A percentile compares a stretch with the other conserved stretches of the same genome.
Conservation (phyloP, 2,113 vertebrate genomes). For the Aegypius monachus region DNA sequence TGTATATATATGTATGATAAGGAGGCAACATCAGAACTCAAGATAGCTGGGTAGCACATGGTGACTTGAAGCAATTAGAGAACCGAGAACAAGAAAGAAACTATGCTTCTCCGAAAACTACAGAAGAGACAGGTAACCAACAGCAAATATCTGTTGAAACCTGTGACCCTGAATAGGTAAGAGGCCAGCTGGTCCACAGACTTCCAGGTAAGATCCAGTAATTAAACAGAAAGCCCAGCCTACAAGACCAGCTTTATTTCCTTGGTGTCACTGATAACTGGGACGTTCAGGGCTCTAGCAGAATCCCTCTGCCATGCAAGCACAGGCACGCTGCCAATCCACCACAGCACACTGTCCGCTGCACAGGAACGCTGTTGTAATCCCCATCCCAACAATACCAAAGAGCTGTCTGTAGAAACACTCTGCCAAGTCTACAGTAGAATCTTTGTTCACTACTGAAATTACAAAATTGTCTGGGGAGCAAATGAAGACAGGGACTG, state of each 20-base stretch:
- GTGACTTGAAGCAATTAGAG: neutral
- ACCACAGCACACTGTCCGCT: neutral
- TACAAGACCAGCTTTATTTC: neutral
- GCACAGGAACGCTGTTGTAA: neutral
- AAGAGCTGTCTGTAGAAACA: neutral
- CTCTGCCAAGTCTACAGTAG: neutral
- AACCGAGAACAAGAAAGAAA: neutral
- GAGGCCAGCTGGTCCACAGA: neutral
- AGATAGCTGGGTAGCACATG: neutral
- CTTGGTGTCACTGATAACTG: rapidly evolving
- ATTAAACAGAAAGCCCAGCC: neutral
- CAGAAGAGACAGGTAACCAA: neutral
- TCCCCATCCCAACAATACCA: neutral
- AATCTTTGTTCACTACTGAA: neutral
- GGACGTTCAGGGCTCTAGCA: neutral
- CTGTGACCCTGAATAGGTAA: neutral
- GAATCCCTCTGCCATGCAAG: neutral
- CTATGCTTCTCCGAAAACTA: neutral
- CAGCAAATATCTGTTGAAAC: neutral
- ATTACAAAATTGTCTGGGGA: neutral
- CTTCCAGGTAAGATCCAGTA: neutral
- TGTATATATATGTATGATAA: neutral
- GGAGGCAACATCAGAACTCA: neutral
- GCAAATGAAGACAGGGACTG: neutral
- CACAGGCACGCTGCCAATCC: neutral